A percentile compares a stretch with the other conserved stretches of the same genome.
Conservation (phyloP, 2,888 invertebrate genomes). For the Coleophora deauratella region DNA sequence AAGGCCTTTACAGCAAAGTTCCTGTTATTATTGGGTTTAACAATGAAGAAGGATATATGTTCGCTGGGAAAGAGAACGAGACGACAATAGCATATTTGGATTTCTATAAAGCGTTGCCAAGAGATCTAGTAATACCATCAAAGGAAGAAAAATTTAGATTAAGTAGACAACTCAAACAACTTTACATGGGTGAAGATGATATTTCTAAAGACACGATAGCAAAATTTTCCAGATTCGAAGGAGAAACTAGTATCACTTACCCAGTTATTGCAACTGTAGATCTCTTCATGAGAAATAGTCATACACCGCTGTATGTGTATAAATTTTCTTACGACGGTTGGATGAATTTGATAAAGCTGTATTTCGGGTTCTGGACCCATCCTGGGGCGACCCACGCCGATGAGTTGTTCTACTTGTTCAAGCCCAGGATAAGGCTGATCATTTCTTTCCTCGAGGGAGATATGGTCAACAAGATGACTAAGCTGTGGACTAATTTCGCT, state of each 20-base stretch:
- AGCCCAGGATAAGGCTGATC: slow-evolving; percentile 27
- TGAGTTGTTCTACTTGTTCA: slow-evolving; percentile 62
- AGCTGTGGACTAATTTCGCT: slow-evolving; percentile 60
- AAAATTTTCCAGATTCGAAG: slow-evolving; percentile 48
- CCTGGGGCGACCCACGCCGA: slow-evolving; percentile 61
- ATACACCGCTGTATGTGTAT: slow-evolving; percentile 41
- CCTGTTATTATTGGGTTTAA: slow-evolving; percentile 57
- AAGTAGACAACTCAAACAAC: slow-evolving; percentile 35
- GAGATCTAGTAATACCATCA: slow-evolving; percentile 41
- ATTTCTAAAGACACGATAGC: slow-evolving; percentile 40
- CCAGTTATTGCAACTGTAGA: slow-evolving; percentile 43
- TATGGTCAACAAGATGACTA: slow-evolving; percentile 41
- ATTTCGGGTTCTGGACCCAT: slow-evolving; percentile 32
- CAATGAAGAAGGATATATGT: slow-evolving; percentile 54
- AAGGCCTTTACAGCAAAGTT: slow-evolving; percentile 41
- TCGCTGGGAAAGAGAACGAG: slow-evolving; percentile 55
- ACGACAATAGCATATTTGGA: slow-evolving; percentile 43
- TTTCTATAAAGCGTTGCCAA: slow-evolving; percentile 41
- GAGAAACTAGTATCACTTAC: slow-evolving; percentile 48
- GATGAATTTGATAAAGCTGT: slow-evolving; percentile 47
- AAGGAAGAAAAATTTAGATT: slow-evolving; percentile 28
- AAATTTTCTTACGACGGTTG: slow-evolving; percentile 49
- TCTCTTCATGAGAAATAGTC: slow-evolving; percentile 30
- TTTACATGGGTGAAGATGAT: slow-evolving; percentile 56
- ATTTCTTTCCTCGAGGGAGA: slow-evolving; percentile 31